phyloP scores from a whole-genome alignment of 2,797 vertebrate species.

The Cossypha caffra region DNA sequence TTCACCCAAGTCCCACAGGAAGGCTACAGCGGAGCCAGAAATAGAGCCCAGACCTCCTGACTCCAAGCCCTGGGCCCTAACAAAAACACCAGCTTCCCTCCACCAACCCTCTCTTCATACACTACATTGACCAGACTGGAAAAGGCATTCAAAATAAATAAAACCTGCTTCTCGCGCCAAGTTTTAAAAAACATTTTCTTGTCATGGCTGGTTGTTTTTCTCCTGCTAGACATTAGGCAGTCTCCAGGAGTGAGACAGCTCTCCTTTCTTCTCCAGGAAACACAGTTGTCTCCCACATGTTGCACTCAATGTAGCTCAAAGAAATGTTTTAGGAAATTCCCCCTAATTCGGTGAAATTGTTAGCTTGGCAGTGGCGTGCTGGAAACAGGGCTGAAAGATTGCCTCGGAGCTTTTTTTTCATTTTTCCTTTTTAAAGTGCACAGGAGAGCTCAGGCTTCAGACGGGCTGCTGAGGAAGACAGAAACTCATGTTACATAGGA shows the following conservation, averaged over 20 bases:
- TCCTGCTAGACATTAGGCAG: constrained; percentile 54
- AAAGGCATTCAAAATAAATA: constrained; percentile 64
- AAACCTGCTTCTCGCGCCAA: background rate
- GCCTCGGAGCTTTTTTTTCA: background rate
- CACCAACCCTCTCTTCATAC: constrained; percentile 25
- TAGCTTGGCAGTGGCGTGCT: constrained; percentile 69
- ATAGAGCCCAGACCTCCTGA: constrained; percentile 59
- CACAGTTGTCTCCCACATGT: constrained; percentile 73
- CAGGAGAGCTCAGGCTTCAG: constrained; percentile 69
- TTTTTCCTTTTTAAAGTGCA: constrained; percentile 58
- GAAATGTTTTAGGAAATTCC: constrained; percentile 75
- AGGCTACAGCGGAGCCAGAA: background rate
- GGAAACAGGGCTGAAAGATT: constrained; percentile 67
- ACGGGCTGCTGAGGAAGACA: constrained; percentile 71
- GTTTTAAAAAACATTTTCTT: constrained; percentile 62
- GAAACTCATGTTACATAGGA: constrained; percentile 86
- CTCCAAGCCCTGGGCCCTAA: constrained; percentile 32
- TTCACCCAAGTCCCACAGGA: constrained; percentile 63
- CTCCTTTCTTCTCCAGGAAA: constrained; percentile 78
- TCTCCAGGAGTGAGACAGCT: constrained; percentile 66
- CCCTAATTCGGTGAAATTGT: constrained; percentile 75
- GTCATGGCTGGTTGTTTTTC: constrained; percentile 56
- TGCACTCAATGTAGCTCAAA: constrained; percentile 68
- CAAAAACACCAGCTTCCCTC: constrained; percentile 37
- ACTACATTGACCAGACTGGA: constrained; percentile 59